Conservation (phyloP, 2,797 vertebrate genomes). For the Pipistrellus kuhlii region DNA sequence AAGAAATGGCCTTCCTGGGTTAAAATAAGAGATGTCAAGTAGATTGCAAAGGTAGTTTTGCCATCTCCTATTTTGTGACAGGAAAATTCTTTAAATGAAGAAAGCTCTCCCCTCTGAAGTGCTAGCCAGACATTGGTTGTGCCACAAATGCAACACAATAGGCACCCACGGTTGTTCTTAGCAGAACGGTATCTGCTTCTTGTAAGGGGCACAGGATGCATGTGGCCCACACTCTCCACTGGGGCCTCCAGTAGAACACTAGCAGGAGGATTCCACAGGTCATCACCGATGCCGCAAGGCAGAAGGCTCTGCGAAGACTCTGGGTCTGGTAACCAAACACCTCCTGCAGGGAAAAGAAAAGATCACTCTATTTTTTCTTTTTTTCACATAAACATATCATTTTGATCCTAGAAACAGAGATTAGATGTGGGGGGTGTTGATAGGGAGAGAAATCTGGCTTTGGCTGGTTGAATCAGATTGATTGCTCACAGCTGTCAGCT, state of each 20-base stretch:
- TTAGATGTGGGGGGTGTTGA: neutral
- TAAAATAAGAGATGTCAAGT: neutral
- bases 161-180: constrained; percentile 86
- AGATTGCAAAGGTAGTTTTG: neutral
- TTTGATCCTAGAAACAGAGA: neutral
- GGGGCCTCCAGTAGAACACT: constrained; percentile 88
- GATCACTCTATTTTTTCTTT: neutral
- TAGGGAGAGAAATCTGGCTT: constrained; percentile 4
- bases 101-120: neutral
- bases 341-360: constrained; percentile 83
- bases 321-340: constrained; percentile 87
- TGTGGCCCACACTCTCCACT: constrained; percentile 87
- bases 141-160: neutral
- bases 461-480: neutral
- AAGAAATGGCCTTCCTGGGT: neutral
- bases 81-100: neutral
- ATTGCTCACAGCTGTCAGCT: constrained; percentile 27
- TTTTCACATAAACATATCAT: neutral
- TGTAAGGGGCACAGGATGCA: constrained; percentile 84
- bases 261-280: constrained; percentile 86
- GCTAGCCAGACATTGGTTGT: neutral
- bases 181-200: constrained; percentile 85
- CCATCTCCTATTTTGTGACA: neutral
- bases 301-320: constrained; percentile 79
- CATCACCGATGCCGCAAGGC: constrained; percentile 81